Percentiles rank a stretch among this genome's conserved stretches.
Conservation (phyloP, 1,140 invertebrate genomes). For the Elysia chlorotica region DNA sequence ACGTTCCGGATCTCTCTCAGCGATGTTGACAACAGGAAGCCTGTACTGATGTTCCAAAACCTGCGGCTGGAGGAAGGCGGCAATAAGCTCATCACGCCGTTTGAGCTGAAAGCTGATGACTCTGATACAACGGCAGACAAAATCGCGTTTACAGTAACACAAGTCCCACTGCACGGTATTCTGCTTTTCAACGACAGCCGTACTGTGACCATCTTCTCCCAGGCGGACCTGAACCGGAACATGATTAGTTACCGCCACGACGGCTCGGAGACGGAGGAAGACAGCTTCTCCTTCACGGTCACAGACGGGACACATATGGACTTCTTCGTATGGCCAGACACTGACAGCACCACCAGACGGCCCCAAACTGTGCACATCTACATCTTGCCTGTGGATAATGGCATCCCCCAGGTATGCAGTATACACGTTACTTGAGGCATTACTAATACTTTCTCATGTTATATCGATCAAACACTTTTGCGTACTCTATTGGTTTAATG, state of each 20-base stretch:
- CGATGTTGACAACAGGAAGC: constrained; percentile 62
- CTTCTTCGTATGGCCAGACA: constrained; percentile 59
- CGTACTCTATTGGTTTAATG: too few species aligned
- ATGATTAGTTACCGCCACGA: constrained; percentile 62
- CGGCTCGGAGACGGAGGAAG: constrained; percentile 58
- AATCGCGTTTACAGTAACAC: constrained; percentile 56
- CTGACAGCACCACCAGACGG: constrained; percentile 36
- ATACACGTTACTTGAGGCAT: too few species aligned
- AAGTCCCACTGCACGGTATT: constrained; percentile 58
- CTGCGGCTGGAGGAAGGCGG: constrained; percentile 58
- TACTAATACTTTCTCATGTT: too few species aligned
- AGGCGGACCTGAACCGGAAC: constrained; percentile 55
- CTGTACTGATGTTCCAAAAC: constrained; percentile 54
- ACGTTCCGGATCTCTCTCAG: constrained; percentile 62
- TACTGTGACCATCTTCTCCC: constrained; percentile 54
- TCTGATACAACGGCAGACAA: constrained; percentile 54
- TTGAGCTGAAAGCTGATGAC: constrained; percentile 62
- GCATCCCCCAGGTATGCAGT: too few species aligned
- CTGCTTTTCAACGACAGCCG: constrained; percentile 50
- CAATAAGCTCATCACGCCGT: constrained; percentile 58
- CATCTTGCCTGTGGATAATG: constrained; percentile 60
- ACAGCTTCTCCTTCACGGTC: constrained; percentile 60
- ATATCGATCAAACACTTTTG: too few species aligned
- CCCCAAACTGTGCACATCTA: constrained; percentile 57
- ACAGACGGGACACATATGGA: constrained; percentile 60